Evolutionary conservation across 2,113 vertebrate genomes (phyloP).

Genomic region (Clarias macrocephalus): DNA sequence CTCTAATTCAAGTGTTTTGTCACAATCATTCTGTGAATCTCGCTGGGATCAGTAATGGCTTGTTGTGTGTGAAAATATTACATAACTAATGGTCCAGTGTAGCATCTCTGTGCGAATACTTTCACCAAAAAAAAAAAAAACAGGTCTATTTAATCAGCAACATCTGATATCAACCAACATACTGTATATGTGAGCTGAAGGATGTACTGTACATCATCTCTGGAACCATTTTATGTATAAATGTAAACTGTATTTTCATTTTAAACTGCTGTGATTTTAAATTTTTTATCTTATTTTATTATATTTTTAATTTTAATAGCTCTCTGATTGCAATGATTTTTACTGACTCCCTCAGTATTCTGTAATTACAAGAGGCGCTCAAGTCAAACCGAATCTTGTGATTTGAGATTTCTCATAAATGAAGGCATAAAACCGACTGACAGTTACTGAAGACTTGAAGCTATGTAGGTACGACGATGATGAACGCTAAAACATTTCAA

Average conservation of each 20-base stretch:
- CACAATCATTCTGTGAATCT: neutral
- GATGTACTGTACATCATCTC: neutral
- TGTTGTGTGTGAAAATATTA: neutral
- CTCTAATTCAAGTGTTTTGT: neutral
- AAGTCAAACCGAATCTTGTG: no score
- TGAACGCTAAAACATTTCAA: no score
- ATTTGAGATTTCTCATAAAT: no score
- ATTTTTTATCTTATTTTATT: no score
- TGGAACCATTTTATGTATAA: neutral
- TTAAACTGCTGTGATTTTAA: neutral
- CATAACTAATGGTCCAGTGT: neutral
- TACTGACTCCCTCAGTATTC: neutral
- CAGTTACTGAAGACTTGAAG: no score
- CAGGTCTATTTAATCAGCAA: neutral
- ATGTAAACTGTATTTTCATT: neutral
- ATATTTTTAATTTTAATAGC: neutral
- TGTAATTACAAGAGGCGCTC: neutral
- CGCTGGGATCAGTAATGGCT: neutral
- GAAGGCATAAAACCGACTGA: no score
- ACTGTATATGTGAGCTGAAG: neutral
- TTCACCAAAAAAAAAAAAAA: neutral
- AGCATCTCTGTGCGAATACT: neutral
- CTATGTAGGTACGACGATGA: no score
- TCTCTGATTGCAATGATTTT: neutral
- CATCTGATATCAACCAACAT: neutral